These are phyloP conservation scores for Alectura lathami DNA, from an alignment of 2,113 vertebrate species.

Conservation along the genomic window DNA sequence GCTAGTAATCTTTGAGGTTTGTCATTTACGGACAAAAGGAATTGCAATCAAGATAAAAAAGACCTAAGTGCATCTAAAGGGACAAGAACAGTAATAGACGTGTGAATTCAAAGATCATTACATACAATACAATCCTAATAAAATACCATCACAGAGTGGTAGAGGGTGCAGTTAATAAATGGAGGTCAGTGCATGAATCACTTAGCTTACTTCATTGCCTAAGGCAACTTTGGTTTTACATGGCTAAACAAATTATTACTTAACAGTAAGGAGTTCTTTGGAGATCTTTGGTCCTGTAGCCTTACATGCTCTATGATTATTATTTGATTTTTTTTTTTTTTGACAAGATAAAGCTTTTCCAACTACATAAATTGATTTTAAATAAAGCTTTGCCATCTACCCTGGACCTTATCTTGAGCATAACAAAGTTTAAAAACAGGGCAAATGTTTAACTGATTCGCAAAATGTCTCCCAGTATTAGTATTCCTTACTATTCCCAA, in stretches of 20 bases:
- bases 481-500: background rate
- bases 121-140: background rate
- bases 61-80: background rate
- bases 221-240: background rate
- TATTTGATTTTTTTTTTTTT: background rate
- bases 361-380: background rate
- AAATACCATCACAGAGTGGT: background rate
- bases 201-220: background rate
- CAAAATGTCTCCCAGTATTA: background rate
- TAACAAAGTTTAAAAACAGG: background rate
- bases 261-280: background rate
- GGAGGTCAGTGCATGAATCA: background rate
- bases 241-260: conserved; percentile 21
- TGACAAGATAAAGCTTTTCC: background rate
- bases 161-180: background rate
- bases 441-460: background rate
- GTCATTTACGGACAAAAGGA: background rate
- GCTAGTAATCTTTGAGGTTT: background rate
- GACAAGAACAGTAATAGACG: background rate
- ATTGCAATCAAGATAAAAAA: background rate
- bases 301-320: background rate
- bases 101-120: background rate
- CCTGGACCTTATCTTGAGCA: background rate
- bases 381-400: background rate
- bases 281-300: background rate